Percentiles rank a stretch among this genome's conserved stretches.
phyloP scores from a whole-genome alignment of 2,113 vertebrate genomes.

The Nerophis lumbriciformis region DNA sequence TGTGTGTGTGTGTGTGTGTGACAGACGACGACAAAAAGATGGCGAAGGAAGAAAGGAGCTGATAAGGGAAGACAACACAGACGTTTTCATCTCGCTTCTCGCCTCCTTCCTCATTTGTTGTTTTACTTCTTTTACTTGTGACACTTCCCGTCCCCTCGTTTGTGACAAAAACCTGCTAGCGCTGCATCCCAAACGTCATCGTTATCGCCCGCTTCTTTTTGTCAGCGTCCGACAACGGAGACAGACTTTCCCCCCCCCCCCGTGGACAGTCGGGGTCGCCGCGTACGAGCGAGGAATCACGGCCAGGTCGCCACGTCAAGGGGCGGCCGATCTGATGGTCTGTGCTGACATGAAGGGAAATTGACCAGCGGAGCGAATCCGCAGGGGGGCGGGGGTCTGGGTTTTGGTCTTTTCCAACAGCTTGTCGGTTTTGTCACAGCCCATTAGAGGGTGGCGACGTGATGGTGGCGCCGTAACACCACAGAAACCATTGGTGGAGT shows the following conservation, averaged over 20 bases:
- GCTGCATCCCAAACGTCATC: too few relatives aligned
- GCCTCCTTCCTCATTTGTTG: slow-evolving; percentile 1
- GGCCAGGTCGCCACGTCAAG: slow-evolving; percentile 58
- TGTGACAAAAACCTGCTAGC: too few relatives aligned
- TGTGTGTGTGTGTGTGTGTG: too few relatives aligned
- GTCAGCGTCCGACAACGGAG: too few relatives aligned
- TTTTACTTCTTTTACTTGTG: slow-evolving; percentile 33
- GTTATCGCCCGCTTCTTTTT: too few relatives aligned
- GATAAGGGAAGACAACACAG: slow-evolving; percentile 26
- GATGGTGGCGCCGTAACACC: too few relatives aligned
- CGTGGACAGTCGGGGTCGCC: too few relatives aligned
- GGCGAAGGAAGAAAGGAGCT: slow-evolving; percentile 23
- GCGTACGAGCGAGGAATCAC: slow-evolving; percentile 8
- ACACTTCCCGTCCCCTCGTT: not conserved
- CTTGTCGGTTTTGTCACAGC: slow-evolving; percentile 63
- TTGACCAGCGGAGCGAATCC: slow-evolving; percentile 55
- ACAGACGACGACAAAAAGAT: not conserved
- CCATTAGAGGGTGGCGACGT: slow-evolving; percentile 55
- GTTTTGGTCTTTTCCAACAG: slow-evolving; percentile 68
- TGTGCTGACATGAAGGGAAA: slow-evolving; percentile 55
- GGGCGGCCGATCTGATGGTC: slow-evolving; percentile 63
- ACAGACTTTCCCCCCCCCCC: too few relatives aligned
- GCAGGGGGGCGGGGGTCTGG: slow-evolving; percentile 3
- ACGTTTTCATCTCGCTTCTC: slow-evolving; percentile 29
- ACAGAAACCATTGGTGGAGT: too few relatives aligned